A percentile compares a stretch with the other conserved stretches of the same genome.
phyloP scores from a whole-genome alignment of 2,113 vertebrate species.

The Myotis yumanensis region DNA sequence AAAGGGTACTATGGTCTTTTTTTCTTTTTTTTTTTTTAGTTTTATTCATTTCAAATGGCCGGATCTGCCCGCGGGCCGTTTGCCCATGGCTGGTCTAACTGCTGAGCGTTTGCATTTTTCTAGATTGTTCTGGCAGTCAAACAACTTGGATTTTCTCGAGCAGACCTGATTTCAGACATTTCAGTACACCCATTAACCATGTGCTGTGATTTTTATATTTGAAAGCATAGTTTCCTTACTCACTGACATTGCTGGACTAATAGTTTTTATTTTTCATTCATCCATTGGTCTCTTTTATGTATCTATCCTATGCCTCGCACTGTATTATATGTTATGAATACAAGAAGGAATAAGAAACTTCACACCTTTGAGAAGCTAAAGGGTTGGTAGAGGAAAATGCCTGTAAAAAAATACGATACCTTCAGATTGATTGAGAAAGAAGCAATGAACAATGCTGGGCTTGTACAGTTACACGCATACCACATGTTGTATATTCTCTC shows the following conservation, averaged over 20 bases:
- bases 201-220: constrained; percentile 49
- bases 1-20: no score
- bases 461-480: neutral
- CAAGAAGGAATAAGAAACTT: neutral
- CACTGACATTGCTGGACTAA: neutral
- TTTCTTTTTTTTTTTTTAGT: no score
- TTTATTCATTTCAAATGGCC: no score
- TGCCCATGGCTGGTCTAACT: neutral
- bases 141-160: constrained; percentile 32
- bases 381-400: neutral
- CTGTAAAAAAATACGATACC: neutral
- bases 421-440: neutral
- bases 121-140: constrained; percentile 30
- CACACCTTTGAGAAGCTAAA: neutral
- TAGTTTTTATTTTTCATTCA: constrained; percentile 6
- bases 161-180: neutral
- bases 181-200: neutral
- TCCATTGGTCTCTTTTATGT: neutral
- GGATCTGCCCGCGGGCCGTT: no score
- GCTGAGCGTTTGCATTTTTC: constrained; percentile 44
- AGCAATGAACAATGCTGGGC: neutral
- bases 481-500: neutral
- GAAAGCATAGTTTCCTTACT: constrained; percentile 22
- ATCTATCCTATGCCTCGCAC: neutral
- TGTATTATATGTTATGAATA: neutral